These are phyloP conservation scores for Euborellia annulipes DNA, from an alignment of 1,140 invertebrate species.

Conservation along the genomic window DNA sequence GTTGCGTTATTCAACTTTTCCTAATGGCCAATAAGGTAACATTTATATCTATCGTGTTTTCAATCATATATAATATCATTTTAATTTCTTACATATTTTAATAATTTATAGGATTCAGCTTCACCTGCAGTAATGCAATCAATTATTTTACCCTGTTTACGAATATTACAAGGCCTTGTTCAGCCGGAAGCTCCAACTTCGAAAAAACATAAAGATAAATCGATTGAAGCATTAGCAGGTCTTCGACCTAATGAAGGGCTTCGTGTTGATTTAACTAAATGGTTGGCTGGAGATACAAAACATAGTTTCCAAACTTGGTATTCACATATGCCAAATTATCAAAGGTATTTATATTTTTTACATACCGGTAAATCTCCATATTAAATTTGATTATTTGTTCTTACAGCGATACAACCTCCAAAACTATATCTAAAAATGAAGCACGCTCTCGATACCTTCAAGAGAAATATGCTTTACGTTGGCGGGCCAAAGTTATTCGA, in stretches of 20 bases:
- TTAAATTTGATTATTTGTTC: too few relatives aligned
- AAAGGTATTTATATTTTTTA: conserved; percentile 13
- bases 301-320: conserved; percentile 59
- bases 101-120: conserved; percentile 31
- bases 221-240: conserved; percentile 33
- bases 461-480: conserved; percentile 59
- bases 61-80: too few relatives aligned
- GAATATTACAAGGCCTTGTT: conserved; percentile 65
- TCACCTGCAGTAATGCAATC: conserved; percentile 61
- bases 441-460: conserved; percentile 42
- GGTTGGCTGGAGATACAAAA: conserved; percentile 54
- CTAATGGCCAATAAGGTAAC: conserved; percentile 44
- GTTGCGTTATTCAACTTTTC: conserved; percentile 72
- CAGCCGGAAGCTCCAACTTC: conserved; percentile 44
- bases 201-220: conserved; percentile 41
- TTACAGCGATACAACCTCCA: too few relatives aligned
- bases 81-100: too few relatives aligned
- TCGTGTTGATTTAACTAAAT: conserved; percentile 55
- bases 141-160: conserved; percentile 64
- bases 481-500: conserved; percentile 28
- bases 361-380: too few relatives aligned
- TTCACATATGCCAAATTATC: conserved; percentile 31
- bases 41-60: too few relatives aligned
- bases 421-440: conserved; percentile 25
- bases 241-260: conserved; percentile 39